These are phyloP conservation scores for Amitus sp. DNA, from an alignment of 2,888 invertebrate genomes.

Conservation along the genomic window DNA sequence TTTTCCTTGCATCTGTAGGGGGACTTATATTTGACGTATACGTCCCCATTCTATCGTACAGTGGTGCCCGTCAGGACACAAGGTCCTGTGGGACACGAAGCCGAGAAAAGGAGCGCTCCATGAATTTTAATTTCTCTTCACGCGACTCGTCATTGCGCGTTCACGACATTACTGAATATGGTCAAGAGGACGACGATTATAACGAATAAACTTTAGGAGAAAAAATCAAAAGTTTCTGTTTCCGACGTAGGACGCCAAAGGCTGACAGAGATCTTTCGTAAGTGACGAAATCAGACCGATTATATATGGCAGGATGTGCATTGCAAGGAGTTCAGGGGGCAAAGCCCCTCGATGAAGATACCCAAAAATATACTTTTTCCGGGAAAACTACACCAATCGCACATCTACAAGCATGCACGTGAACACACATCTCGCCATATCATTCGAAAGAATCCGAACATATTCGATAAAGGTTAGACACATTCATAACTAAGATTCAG, in stretches of 20 bases:
- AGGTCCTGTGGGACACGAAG: slow-evolving; percentile 53
- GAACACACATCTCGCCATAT: too few relatives aligned
- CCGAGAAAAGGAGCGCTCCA: slow-evolving; percentile 58
- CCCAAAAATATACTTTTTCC: too few relatives aligned
- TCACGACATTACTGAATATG: slow-evolving; percentile 39
- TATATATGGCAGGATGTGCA: too few relatives aligned
- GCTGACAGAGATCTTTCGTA: slow-evolving; percentile 51
- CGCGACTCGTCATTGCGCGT: slow-evolving; percentile 39
- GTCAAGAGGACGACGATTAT: slow-evolving; percentile 54
- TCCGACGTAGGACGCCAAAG: neutral
- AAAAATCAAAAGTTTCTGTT: slow-evolving; percentile 59
- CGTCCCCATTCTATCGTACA: slow-evolving; percentile 41
- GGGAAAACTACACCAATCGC: too few relatives aligned
- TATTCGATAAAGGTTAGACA: too few relatives aligned
- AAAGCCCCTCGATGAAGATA: too few relatives aligned
- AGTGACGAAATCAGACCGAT: too few relatives aligned
- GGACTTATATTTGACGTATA: slow-evolving; percentile 30
- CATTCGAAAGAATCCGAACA: too few relatives aligned
- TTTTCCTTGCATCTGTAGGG: slow-evolving; percentile 38
- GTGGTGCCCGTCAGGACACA: slow-evolving; percentile 46
- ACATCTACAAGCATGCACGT: too few relatives aligned
- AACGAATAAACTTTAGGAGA: slow-evolving; percentile 58
- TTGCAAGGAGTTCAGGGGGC: too few relatives aligned
- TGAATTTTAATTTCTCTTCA: slow-evolving; percentile 60
- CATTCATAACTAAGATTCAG: too few relatives aligned